These are phyloP conservation scores for Oreochromis mossambicus DNA, from an alignment of 2,797 vertebrate genomes.

Conservation along the genomic window DNA sequence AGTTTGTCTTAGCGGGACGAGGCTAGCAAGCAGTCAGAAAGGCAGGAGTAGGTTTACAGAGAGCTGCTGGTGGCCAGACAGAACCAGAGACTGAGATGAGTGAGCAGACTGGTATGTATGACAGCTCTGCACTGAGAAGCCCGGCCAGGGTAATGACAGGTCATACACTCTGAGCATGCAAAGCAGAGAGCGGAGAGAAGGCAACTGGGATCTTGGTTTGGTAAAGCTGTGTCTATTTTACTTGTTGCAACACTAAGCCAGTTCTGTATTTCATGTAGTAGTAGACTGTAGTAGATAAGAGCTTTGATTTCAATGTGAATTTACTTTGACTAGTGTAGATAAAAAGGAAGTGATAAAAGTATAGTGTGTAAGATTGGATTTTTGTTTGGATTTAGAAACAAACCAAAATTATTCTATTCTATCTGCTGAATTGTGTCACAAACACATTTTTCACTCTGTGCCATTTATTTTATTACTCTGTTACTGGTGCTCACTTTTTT, in stretches of 20 bases:
- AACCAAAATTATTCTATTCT: not conserved
- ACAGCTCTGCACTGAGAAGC: slow-evolving; percentile 3
- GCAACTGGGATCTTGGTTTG: slow-evolving; percentile 18
- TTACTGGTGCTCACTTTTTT: not conserved
- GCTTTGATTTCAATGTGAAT: not conserved
- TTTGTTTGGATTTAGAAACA: not conserved
- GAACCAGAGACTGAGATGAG: slow-evolving; percentile 22
- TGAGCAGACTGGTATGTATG: slow-evolving; percentile 24
- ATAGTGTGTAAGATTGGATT: not conserved
- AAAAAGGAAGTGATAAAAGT: not conserved
- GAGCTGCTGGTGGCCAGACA: slow-evolving; percentile 22
- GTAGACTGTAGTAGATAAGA: not conserved
- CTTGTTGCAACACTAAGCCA: not conserved
- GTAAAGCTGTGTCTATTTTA: not conserved
- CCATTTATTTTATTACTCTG: not conserved
- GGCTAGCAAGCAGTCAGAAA: not conserved
- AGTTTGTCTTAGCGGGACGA: slow-evolving; percentile 36
- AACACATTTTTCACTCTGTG: not conserved
- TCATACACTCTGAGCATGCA: slow-evolving; percentile 30
- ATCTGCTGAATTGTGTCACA: not conserved
- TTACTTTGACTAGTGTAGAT: not conserved
- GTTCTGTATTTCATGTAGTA: not conserved
- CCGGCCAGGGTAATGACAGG: slow-evolving; percentile 11
- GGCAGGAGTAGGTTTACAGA: slow-evolving; percentile 18
- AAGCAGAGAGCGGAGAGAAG: not conserved